Base-by-base conservation (phyloP, 2,113 vertebrate species). In the Petaurus breviceps region DNA sequence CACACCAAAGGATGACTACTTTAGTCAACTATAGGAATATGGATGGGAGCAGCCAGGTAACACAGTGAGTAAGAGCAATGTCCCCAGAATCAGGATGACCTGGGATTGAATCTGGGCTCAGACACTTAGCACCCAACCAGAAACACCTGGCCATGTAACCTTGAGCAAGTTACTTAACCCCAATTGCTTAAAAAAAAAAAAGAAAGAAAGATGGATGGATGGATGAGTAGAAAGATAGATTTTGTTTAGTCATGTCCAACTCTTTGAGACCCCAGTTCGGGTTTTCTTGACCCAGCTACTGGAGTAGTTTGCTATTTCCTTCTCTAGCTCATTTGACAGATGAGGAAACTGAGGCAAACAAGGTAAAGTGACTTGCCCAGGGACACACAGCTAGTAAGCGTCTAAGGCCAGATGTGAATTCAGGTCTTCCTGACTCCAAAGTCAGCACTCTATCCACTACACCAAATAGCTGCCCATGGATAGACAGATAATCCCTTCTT, bases 1-100 rank as follows among this genome's bases (percentile, higher is more conserved):
- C 94, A 96, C 95, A n/a, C 95, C 97, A n/a, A 84, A 22, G 14
- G 37, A 84, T 84, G 37, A 22, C 19, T 84, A 43, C 8, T 68
- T 57, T 57, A 57, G 55, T 37, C 16, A n/a, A 43, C 37, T 43
- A 43, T 22, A 84, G 19, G n/a, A 31, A 84, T 31, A 68, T 68
- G 14, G 3, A 61, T 61, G 10, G 28, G n/a, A n/a, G n/a, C n/a
- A n/a, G n/a, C n/a, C n/a, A n/a, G n/a, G n/a, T n/a, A n/a, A n/a
- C n/a, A n/a, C n/a, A n/a, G n/a, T n/a, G n/a, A n/a, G n/a, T n/a
- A n/a, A n/a, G n/a, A n/a, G n/a, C n/a, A n/a, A n/a, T n/a, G n/a
- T n/a, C n/a, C n/a, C n/a, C n/a, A n/a, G n/a, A n/a, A n/a, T n/a
- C n/a, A n/a, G n/a, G n/a, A n/a, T n/a, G n/a, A n/a, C n/a, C n/a